phyloP scores from a whole-genome alignment of 2,113 vertebrate species.

The Promerops cafer region DNA sequence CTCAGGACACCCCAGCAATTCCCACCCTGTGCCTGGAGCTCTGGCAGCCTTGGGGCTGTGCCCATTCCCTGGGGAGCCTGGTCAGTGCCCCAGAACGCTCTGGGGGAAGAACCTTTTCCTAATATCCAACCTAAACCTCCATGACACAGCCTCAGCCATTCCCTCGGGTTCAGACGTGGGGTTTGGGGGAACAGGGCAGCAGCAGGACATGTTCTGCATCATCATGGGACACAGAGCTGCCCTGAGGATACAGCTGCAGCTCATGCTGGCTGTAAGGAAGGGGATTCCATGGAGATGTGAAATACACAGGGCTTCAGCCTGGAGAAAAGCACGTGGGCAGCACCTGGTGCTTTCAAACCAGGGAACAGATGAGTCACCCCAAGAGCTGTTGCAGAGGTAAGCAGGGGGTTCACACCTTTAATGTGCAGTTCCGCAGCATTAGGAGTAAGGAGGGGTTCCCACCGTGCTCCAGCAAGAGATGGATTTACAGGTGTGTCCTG shows the following conservation, averaged over 20 bases:
- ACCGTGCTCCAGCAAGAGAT: background rate
- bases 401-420: background rate
- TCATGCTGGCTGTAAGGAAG: background rate
- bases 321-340: background rate
- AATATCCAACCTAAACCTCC: rapidly evolving
- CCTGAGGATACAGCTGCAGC: background rate
- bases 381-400: background rate
- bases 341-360: background rate
- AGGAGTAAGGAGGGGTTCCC: background rate
- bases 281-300: background rate
- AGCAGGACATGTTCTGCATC: background rate
- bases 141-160: background rate
- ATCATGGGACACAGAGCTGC: background rate
- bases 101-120: background rate
- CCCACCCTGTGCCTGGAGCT: background rate
- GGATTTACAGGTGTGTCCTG: background rate
- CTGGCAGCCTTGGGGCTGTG: background rate
- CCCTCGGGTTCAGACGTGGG: background rate
- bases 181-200: background rate
- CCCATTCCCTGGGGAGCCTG: background rate
- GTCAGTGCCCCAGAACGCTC: background rate
- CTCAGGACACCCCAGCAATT: background rate
- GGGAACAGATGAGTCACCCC: background rate
- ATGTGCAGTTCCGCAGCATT: background rate
- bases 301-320: rapidly evolving